phyloP scores from a whole-genome alignment of 1,140 invertebrate species.

The Laupala kohalensis region DNA sequence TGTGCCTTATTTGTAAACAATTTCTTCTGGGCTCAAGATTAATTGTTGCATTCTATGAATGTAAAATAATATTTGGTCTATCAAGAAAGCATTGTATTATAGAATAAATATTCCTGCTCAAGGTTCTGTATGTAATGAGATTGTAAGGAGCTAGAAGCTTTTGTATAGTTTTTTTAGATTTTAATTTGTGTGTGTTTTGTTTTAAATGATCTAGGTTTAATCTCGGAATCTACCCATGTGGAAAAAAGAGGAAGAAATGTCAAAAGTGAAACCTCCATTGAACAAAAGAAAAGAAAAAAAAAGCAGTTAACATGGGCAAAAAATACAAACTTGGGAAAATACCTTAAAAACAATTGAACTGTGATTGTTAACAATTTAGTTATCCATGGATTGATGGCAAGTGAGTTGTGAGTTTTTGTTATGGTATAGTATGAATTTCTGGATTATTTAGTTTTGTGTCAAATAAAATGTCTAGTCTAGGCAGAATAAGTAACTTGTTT shows the following conservation, averaged over 20 bases:
- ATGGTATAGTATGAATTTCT: neutral
- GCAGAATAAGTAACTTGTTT: neutral
- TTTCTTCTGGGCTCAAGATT: too few species aligned
- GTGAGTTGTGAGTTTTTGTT: neutral
- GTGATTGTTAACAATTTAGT: neutral
- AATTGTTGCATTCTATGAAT: too few species aligned
- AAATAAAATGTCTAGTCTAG: neutral
- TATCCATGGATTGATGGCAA: neutral
- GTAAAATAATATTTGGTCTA: too few species aligned
- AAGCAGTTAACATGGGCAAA: neutral
- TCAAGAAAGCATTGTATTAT: too few species aligned
- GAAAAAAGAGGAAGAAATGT: conserved; percentile 1
- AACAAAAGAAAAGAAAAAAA: conserved; percentile 3
- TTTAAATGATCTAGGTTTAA: conserved; percentile 10
- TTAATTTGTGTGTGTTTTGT: conserved; percentile 7
- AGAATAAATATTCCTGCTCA: too few species aligned
- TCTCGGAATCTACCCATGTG: neutral
- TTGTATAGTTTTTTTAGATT: neutral
- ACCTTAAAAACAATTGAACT: neutral
- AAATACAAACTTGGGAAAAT: neutral
- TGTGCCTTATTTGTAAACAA: too few species aligned
- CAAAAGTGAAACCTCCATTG: neutral
- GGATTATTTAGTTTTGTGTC: neutral
- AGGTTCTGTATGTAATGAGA: neutral
- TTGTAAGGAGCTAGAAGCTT: neutral